Evolutionary conservation across 2,888 invertebrate species (phyloP).

Genomic region (Argyresthia albistria): DNA sequence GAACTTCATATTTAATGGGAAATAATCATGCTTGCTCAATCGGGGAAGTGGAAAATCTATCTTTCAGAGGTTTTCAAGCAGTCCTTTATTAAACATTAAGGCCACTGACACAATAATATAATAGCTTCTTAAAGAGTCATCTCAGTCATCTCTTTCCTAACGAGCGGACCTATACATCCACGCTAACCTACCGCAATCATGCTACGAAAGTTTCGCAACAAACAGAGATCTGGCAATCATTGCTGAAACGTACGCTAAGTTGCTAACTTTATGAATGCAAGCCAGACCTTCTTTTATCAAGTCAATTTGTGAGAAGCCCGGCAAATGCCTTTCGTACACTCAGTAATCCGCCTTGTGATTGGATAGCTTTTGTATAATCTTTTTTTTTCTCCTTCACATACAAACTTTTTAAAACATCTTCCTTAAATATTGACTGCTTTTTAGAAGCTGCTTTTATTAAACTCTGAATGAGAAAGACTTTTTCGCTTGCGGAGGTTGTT

Average conservation of each 20-base stretch:
- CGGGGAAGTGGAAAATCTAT: no score
- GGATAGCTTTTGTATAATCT: constrained; percentile 2
- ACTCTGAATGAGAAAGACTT: not conserved
- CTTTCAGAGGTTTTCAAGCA: no score
- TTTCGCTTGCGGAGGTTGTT: not conserved
- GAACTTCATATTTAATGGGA: no score
- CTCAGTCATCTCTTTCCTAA: no score
- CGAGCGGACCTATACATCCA: no score
- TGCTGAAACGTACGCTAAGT: constrained; percentile 11
- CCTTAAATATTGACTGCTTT: not conserved
- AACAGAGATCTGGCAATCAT: constrained; percentile 15
- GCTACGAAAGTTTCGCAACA: not conserved
- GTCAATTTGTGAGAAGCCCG: constrained; percentile 27
- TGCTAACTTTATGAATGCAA: constrained; percentile 26
- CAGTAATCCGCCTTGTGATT: constrained; percentile 4
- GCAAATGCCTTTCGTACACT: not conserved
- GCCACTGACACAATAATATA: no score
- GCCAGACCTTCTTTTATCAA: constrained; percentile 23
- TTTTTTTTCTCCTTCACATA: not conserved
- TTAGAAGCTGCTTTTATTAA: not conserved
- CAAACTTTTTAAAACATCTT: not conserved
- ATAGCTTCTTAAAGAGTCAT: no score
- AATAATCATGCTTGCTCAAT: no score
- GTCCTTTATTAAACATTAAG: no score
- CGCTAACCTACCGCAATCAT: no score